Evolutionary conservation across 1,140 invertebrate species (phyloP).

Genomic region (Megalonaias nervosa): DNA sequence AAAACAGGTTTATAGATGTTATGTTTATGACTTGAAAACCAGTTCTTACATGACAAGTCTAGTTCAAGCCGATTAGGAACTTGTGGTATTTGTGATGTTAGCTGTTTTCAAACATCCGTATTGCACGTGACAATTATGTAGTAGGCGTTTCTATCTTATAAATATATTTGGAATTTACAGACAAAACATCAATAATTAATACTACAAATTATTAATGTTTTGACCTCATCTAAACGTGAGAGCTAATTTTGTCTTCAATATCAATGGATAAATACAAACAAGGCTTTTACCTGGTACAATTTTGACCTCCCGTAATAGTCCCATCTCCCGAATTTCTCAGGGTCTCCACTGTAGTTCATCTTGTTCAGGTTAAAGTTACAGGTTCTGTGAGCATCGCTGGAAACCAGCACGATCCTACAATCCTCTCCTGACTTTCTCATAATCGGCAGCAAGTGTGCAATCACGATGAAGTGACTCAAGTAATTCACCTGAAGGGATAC

Average conservation of each 20-base stretch:
- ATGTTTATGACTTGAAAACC: too few species aligned
- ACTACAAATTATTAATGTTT: too few species aligned
- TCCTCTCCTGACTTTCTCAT: constrained; percentile 28
- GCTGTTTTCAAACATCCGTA: too few species aligned
- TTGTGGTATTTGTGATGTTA: too few species aligned
- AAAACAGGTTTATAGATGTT: too few species aligned
- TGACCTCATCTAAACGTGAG: too few species aligned
- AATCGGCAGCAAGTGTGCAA: constrained; percentile 32
- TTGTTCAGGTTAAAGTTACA: constrained; percentile 29
- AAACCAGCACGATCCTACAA: constrained; percentile 35
- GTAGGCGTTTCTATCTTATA: too few species aligned
- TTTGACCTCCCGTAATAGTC: constrained; percentile 28
- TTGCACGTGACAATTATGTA: too few species aligned
- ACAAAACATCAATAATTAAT: too few species aligned
- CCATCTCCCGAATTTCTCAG: constrained; percentile 8
- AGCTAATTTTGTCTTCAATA: neutral
- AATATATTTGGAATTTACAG: too few species aligned
- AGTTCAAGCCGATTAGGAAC: too few species aligned
- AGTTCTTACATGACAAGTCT: too few species aligned
- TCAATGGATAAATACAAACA: neutral
- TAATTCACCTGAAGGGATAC: constrained; percentile 19
- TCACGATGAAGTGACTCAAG: constrained; percentile 31
- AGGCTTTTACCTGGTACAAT: constrained; percentile 18
- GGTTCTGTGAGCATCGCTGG: constrained; percentile 21
- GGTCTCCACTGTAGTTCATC: constrained; percentile 19